Base-by-base conservation (phyloP, 2,888 invertebrate species). In the Xanthia togata region DNA sequence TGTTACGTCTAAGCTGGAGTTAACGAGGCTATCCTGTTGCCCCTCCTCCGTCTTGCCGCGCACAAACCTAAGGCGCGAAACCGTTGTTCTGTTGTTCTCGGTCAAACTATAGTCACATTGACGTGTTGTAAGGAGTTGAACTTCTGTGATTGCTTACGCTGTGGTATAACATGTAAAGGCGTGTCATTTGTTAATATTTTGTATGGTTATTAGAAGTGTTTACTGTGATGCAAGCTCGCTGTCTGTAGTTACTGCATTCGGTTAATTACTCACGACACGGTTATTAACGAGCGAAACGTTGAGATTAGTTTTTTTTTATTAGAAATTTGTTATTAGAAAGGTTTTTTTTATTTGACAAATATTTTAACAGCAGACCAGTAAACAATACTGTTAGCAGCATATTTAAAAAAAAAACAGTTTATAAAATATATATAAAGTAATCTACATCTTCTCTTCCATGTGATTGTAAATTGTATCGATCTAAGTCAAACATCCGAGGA, bases 151-250 rank as follows among this genome's bases (percentile, higher is more conserved):
- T 60, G 0, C 12, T 50, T 70, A 23, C 62, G 35, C 1, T 14
- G 17, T 75, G 60, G 53, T 44, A 9, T 60, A 26, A 41, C 72
- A 65, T 72, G 86, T 83, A 86, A 83, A 91, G 93, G 93, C 90
- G 94, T 94, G 94, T 89, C 90, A 83, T 90, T 91, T 78, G 82
- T 86, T 83, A 84, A 84, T 87, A 85, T 88, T 89, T 89, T 89
- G 89, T 87, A 77, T 72, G 73, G 84, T 73, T 85, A 83, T 83
- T 83, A 77, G 31, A 70, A 76, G 69, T 85, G 82, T 80, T 78
- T 77, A 75, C 82, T 82, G 74, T 85, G 74, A 88, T 77, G 78
- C 81, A 88, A 86, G 75, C 35, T 71, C 14, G 62, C 73, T 71
- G 73, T 75, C 82, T 81, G 79, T 76, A 72, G 68, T 76, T 77